phyloP scores from a whole-genome alignment of 1,140 invertebrate species.

The Bombus sibiricus region DNA sequence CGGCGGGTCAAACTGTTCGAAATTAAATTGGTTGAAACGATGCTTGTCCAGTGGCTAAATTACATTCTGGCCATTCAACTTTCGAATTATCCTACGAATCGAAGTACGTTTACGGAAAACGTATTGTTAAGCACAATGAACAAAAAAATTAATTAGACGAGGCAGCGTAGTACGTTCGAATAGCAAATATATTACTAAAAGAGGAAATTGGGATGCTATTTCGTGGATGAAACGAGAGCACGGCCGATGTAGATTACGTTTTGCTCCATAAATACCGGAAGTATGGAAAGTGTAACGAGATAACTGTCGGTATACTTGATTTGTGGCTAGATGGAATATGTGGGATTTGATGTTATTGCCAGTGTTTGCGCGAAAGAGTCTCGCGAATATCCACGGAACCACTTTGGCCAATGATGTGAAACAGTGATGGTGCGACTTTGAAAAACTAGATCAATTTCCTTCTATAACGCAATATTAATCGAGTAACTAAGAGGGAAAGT shows the following conservation, averaged over 20 bases:
- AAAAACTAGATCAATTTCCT: slow-evolving; percentile 49
- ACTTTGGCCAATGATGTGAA: slow-evolving; percentile 9
- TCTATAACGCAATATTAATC: background rate
- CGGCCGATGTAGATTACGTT: slow-evolving; percentile 12
- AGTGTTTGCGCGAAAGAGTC: background rate
- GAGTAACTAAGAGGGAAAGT: background rate
- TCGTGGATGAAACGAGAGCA: background rate
- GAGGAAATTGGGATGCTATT: slow-evolving; percentile 7
- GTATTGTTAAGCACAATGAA: too few species aligned
- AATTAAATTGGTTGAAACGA: background rate
- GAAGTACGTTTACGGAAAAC: background rate
- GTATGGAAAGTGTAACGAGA: slow-evolving; percentile 35
- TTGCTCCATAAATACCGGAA: slow-evolving; percentile 22
- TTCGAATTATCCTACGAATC: background rate
- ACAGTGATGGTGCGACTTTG: background rate
- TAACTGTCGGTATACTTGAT: slow-evolving; percentile 31
- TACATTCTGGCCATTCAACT: background rate
- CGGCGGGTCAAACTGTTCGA: background rate
- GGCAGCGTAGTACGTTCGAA: background rate
- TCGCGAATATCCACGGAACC: slow-evolving; percentile 17
- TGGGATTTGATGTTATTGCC: slow-evolving; percentile 21
- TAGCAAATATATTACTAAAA: background rate
- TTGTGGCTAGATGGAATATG: slow-evolving; percentile 6
- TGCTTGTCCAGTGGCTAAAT: background rate
- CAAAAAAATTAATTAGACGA: background rate